phyloP scores from a whole-genome alignment of 2,888 invertebrate species.

The Scaptodrosophila latifasciaeformis region DNA sequence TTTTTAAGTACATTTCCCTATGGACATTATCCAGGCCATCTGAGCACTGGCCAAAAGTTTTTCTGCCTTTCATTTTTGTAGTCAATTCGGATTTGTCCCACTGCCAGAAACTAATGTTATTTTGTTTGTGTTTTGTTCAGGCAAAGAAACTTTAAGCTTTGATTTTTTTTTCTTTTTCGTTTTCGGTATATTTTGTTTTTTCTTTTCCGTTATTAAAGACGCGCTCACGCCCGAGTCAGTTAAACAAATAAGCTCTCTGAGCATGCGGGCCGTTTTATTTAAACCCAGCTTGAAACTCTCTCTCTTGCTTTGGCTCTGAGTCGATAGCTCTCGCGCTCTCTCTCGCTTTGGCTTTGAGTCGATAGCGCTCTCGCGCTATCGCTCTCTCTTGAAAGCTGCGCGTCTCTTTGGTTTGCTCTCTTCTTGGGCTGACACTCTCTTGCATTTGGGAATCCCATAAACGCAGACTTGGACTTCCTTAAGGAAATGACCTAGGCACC shows the following conservation, averaged over 20 bases:
- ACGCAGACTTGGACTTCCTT: background rate
- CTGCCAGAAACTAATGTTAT: background rate
- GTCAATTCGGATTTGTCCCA: conserved; percentile 1
- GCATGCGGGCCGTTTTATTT: conserved; percentile 39
- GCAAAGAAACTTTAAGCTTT: conserved; percentile 2
- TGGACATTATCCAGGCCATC: background rate
- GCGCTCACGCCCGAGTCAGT: too few relatives aligned
- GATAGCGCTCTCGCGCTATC: background rate
- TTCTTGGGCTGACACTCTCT: too few relatives aligned
- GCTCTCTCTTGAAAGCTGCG: conserved; percentile 25
- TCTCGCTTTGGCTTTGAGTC: background rate
- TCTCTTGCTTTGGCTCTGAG: too few relatives aligned
- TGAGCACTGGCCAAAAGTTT: conserved; percentile 1
- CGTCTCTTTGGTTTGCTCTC: conserved; percentile 16
- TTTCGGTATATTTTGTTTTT: too few relatives aligned
- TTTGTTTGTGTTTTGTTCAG: conserved; percentile 17
- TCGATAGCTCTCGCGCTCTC: too few relatives aligned
- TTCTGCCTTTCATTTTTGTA: conserved; percentile 14
- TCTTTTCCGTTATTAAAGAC: too few relatives aligned
- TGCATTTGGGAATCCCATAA: too few relatives aligned
- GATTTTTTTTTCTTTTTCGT: too few relatives aligned
- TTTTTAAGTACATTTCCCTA: background rate
- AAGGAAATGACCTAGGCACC: conserved; percentile 16
- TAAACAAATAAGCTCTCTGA: conserved; percentile 44
- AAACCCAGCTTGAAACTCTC: conserved; percentile 35